Percentiles rank a stretch among this genome's conserved stretches.
phyloP scores from a whole-genome alignment of 2,797 vertebrate genomes.

The Thalassophryne amazonica region DNA sequence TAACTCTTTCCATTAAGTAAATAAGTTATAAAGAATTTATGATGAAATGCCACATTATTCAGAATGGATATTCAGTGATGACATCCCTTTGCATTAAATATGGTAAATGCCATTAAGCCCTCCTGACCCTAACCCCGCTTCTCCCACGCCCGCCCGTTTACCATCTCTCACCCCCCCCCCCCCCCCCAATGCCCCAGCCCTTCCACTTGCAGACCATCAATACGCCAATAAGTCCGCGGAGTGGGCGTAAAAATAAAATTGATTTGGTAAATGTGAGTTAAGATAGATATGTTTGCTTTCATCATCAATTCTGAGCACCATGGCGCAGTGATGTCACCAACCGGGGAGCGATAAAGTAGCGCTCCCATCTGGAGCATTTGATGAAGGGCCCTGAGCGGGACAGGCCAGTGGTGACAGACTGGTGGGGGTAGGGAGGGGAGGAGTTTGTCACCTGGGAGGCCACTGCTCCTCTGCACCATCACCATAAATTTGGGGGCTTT shows the following conservation, averaged over 20 bases:
- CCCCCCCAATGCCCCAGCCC: neutral
- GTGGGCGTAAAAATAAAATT: slow-evolving; percentile 98
- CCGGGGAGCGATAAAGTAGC: slow-evolving; percentile 94
- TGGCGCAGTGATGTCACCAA: slow-evolving; percentile 97
- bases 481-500: slow-evolving; percentile 96
- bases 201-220: slow-evolving; percentile 86
- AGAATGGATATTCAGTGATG: slow-evolving; percentile 92
- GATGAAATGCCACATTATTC: slow-evolving; percentile 96
- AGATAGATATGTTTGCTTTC: slow-evolving; percentile 99
- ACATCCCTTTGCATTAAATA: slow-evolving; percentile 97
- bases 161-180: slow-evolving; percentile 26
- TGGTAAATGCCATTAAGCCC: slow-evolving; percentile 92
- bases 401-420: slow-evolving; percentile 82
- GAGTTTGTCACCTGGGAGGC: slow-evolving; percentile 93
- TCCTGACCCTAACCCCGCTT: slow-evolving; percentile 31
- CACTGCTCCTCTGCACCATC: slow-evolving; percentile 91
- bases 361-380: slow-evolving; percentile 91
- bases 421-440: too few species aligned
- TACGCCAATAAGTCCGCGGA: slow-evolving; percentile 92
- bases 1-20: slow-evolving; percentile 99
- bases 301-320: slow-evolving; percentile 94
- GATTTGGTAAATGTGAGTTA: slow-evolving; percentile 99
- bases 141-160: slow-evolving; percentile 37
- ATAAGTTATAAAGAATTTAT: slow-evolving; percentile 98
- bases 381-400: slow-evolving; percentile 85